Percentiles rank a stretch among this genome's conserved stretches.
These are phyloP conservation scores for Brotogeris chrysoptera DNA, from an alignment of 2,797 vertebrate genomes.

Conservation along the genomic window DNA sequence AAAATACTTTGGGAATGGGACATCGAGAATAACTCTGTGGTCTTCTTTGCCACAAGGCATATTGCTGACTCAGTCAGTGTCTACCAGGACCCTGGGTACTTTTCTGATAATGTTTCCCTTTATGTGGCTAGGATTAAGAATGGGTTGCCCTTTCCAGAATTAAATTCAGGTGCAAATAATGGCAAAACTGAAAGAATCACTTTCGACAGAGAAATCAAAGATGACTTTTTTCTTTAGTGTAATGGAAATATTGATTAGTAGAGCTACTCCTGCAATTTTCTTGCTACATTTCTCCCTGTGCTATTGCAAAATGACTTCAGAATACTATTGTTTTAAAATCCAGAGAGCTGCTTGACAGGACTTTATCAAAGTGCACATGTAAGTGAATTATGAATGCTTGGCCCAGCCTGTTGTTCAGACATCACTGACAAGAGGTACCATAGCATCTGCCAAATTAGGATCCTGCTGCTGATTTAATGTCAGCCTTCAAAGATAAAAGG, in stretches of 20 bases:
- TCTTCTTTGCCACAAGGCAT: rapidly evolving
- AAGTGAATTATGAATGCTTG: neutral
- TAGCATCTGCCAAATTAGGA: neutral
- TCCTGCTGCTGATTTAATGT: neutral
- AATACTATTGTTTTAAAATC: neutral
- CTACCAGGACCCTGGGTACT: neutral
- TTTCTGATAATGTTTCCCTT: neutral
- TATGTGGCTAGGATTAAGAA: neutral
- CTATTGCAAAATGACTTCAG: neutral
- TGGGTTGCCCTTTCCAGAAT: neutral
- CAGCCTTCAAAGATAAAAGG: neutral
- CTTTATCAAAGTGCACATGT: neutral
- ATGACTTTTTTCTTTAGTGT: neutral
- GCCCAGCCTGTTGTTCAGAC: neutral
- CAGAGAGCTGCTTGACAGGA: neutral
- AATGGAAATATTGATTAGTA: neutral
- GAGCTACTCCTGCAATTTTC: neutral
- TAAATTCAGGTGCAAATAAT: neutral
- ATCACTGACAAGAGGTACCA: neutral
- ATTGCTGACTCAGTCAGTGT: neutral
- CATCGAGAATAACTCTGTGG: neutral
- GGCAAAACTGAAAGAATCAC: neutral
- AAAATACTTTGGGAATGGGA: neutral
- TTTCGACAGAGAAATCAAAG: neutral
- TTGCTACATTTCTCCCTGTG: neutral